Percentiles rank a stretch among this genome's conserved stretches.
phyloP scores from a whole-genome alignment of 2,113 vertebrate genomes.

The Nothocercus julius region DNA sequence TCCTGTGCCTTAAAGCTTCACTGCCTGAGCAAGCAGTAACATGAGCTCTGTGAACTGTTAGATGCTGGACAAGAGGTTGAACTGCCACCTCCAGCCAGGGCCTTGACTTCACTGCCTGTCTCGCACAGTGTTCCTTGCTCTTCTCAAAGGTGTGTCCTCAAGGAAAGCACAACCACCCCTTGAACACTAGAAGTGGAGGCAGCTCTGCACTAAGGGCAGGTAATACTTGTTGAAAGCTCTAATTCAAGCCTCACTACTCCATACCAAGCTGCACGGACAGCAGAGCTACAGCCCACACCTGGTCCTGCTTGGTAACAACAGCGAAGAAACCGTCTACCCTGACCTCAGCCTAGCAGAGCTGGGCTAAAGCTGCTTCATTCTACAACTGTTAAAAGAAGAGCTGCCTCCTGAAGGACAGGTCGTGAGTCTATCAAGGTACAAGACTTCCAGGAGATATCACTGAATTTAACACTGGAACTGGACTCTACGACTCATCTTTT shows the following conservation, averaged over 20 bases:
- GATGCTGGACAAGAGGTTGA: neutral
- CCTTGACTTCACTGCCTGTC: neutral
- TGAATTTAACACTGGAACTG: slow-evolving; percentile 56
- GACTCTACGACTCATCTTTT: neutral
- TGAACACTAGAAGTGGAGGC: slow-evolving; percentile 25
- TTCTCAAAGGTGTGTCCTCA: neutral
- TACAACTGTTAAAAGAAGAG: neutral
- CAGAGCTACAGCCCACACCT: neutral
- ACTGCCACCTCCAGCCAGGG: neutral
- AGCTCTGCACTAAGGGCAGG: neutral
- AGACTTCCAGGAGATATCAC: neutral
- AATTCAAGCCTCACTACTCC: neutral
- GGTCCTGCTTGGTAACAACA: neutral
- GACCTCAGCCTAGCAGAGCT: neutral
- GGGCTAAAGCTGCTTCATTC: neutral
- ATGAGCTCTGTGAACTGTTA: neutral
- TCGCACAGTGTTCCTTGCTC: neutral
- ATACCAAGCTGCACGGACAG: neutral
- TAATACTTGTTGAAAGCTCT: neutral
- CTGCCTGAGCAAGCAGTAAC: neutral
- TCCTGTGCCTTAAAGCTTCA: slow-evolving; percentile 42
- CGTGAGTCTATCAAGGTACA: slow-evolving; percentile 9
- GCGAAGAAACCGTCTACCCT: neutral
- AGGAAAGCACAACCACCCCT: neutral
- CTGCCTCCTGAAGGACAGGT: neutral